Percentiles rank a stretch among this genome's conserved stretches.
Evolutionary conservation across 2,797 vertebrate species (phyloP).

Genomic region (Sebastes vulpes): DNA sequence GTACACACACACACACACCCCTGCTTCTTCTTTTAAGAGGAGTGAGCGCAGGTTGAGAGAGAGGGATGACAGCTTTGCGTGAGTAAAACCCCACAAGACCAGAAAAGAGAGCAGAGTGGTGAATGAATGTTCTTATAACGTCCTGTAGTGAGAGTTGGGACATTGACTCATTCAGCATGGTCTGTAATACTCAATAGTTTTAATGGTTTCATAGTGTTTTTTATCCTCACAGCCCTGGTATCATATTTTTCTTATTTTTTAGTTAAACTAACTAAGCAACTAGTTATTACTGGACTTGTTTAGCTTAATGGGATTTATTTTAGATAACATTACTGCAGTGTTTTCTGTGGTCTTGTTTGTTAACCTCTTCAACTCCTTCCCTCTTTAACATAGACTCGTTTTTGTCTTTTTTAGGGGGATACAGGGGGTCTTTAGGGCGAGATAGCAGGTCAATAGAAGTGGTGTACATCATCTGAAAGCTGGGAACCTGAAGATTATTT

Average conservation of each 20-base stretch:
- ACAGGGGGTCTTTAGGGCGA: no score
- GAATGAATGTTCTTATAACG: background rate
- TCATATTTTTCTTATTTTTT: background rate
- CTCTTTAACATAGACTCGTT: no score
- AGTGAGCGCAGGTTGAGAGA: slow-evolving; percentile 71
- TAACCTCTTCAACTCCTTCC: no score
- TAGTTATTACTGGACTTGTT: background rate
- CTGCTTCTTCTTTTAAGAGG: slow-evolving; percentile 55
- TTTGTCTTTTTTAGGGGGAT: no score
- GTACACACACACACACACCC: slow-evolving; percentile 12
- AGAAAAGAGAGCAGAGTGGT: background rate
- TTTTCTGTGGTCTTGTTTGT: background rate
- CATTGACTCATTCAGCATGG: background rate
- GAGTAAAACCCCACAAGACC: slow-evolving; percentile 5
- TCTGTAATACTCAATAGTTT: background rate
- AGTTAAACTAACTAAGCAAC: background rate
- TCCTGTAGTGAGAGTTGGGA: background rate
- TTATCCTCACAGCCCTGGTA: background rate
- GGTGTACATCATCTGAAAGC: no score
- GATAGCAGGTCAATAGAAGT: no score
- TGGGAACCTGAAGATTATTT: no score
- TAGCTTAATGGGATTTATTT: background rate
- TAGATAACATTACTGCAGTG: background rate
- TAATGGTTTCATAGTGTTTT: background rate
- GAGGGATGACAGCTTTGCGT: slow-evolving; percentile 51